Percentiles rank a stretch among this genome's conserved stretches.
Evolutionary conservation across 2,113 vertebrate genomes (phyloP).

Genomic region (Ameiurus melas): DNA sequence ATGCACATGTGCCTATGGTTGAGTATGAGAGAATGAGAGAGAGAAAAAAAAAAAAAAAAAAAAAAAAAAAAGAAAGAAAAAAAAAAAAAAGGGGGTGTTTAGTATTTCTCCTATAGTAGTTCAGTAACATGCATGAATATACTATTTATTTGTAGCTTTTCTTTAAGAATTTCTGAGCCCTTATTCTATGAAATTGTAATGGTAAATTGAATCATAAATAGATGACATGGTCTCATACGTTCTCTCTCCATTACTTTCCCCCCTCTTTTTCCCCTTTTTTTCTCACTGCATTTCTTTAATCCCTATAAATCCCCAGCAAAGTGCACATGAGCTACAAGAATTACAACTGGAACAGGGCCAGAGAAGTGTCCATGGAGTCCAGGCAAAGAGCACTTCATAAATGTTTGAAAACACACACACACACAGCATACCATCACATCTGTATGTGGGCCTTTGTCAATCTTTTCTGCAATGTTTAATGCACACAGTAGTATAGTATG

Average conservation of each 20-base stretch:
- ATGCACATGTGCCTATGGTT: not conserved
- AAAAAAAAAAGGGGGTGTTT: too few relatives aligned
- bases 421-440: too few relatives aligned
- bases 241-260: not conserved
- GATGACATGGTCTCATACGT: not conserved
- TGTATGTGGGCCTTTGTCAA: too few relatives aligned
- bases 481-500: too few relatives aligned
- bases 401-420: not conserved
- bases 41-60: too few relatives aligned
- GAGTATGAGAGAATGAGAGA: too few relatives aligned
- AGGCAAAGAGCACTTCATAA: not conserved
- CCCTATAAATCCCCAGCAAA: constrained; percentile 1
- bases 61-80: too few relatives aligned
- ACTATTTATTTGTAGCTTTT: not conserved
- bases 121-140: not conserved
- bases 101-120: not conserved
- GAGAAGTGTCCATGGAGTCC: not conserved
- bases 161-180: not conserved
- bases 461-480: too few relatives aligned
- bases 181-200: not conserved
- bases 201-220: not conserved
- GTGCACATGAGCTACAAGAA: not conserved
- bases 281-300: not conserved
- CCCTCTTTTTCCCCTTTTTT: not conserved
- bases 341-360: not conserved